A percentile compares a stretch with the other conserved stretches of the same genome.
Evolutionary conservation across 2,888 invertebrate species (phyloP).

Genomic region (Phengaris arion): DNA sequence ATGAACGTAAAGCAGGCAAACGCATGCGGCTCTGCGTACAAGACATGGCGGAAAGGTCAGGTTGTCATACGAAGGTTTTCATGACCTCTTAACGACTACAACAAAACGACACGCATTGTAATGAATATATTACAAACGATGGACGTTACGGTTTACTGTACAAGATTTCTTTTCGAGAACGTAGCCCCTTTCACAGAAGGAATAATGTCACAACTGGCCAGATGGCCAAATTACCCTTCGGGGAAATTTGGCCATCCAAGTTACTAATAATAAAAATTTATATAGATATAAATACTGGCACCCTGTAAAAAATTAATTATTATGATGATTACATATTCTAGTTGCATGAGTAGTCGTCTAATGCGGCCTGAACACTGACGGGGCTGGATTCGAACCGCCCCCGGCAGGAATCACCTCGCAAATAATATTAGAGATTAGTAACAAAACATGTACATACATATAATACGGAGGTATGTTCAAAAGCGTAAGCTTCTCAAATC

Average conservation of each 20-base stretch:
- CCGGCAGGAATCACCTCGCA: constrained; percentile 53
- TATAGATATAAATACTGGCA: constrained; percentile 63
- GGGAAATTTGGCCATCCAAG: constrained; percentile 69
- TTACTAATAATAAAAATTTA: constrained; percentile 65
- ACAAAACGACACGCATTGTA: constrained; percentile 86
- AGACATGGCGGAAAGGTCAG: constrained; percentile 84
- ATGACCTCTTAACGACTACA: constrained; percentile 78
- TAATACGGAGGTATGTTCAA: constrained; percentile 73
- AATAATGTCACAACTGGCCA: constrained; percentile 90
- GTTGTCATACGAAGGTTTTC: constrained; percentile 82
- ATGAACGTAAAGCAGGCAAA: constrained; percentile 85
- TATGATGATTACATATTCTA: constrained; percentile 63
- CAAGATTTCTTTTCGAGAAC: constrained; percentile 81
- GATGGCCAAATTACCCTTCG: constrained; percentile 74
- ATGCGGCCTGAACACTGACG: constrained; percentile 46
- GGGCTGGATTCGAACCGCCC: constrained; percentile 63
- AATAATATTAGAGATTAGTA: constrained; percentile 74
- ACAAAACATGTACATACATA: constrained; percentile 80
- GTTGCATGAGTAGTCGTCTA: constrained; percentile 75
- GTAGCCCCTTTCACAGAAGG: constrained; percentile 92
- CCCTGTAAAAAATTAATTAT: constrained; percentile 78
- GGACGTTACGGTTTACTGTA: constrained; percentile 77
- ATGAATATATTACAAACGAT: constrained; percentile 79
- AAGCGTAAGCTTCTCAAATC: constrained; percentile 79
- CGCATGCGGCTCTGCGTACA: constrained; percentile 83